phyloP scores from a whole-genome alignment of 2,113 vertebrate genomes.

The Myanophis thanlyinensis region DNA sequence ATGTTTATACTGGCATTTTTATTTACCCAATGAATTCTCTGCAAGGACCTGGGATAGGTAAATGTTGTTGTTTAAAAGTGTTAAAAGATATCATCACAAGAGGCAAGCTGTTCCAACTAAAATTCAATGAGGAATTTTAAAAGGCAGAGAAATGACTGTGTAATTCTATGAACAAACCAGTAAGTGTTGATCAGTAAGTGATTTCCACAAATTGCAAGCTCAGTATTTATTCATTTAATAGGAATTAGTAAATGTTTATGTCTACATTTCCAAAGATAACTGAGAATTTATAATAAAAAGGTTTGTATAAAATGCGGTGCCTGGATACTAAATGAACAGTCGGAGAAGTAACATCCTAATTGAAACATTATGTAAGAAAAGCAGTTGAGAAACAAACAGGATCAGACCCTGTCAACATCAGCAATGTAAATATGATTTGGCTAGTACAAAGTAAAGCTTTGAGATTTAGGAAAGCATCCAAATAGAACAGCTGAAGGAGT shows the following conservation, averaged over 20 bases:
- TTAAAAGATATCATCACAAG: background rate
- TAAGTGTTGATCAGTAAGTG: background rate
- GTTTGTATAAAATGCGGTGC: conserved; percentile 1
- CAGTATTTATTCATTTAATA: conserved; percentile 29
- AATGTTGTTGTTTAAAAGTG: background rate
- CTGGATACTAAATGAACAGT: conserved; percentile 58
- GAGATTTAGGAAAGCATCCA: conserved; percentile 57
- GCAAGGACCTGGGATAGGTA: background rate
- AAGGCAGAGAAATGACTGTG: conserved; percentile 55
- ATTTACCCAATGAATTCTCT: background rate
- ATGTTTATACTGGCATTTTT: background rate
- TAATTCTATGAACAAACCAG: conserved; percentile 50
- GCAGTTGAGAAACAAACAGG: conserved; percentile 60
- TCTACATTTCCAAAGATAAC: conserved; percentile 45
- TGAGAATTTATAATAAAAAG: conserved; percentile 52
- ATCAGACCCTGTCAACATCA: conserved; percentile 60
- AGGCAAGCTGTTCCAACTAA: background rate
- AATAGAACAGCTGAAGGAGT: conserved; percentile 58
- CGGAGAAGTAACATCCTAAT: conserved; percentile 62
- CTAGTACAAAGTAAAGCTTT: conserved; percentile 58
- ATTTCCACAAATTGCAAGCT: background rate
- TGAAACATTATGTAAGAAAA: conserved; percentile 65
- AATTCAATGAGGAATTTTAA: conserved; percentile 27
- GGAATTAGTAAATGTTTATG: conserved; percentile 31
- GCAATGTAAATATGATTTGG: conserved; percentile 70